A percentile compares a stretch with the other conserved stretches of the same genome.
These are phyloP conservation scores for Protobothrops flavoviridis DNA, from an alignment of 2,113 vertebrate genomes.

Conservation along the genomic window DNA sequence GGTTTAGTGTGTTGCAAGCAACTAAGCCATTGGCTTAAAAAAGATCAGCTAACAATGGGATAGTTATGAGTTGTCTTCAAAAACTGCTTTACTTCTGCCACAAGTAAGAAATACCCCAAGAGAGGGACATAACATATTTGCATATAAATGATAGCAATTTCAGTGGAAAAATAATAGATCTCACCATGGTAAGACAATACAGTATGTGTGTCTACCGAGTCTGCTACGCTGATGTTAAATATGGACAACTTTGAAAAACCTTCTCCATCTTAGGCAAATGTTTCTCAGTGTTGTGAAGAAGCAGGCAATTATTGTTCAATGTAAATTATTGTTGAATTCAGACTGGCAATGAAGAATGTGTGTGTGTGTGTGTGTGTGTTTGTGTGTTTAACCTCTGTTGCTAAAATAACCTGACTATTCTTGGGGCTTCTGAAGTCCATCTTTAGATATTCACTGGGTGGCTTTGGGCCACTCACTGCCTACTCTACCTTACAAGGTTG, in stretches of 20 bases:
- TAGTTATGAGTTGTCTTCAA: not conserved
- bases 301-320: not conserved
- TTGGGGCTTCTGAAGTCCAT: not conserved
- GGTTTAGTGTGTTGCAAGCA: not conserved
- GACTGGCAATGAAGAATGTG: not conserved
- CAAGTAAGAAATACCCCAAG: not conserved
- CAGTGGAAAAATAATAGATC: not conserved
- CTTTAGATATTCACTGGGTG: not conserved
- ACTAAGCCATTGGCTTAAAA: not conserved
- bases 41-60: not conserved
- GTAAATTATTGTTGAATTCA: not conserved
- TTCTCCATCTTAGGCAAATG: not conserved
- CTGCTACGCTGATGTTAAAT: not conserved
- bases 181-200: not conserved
- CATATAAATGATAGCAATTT: not conserved
- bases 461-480: not conserved
- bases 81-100: not conserved
- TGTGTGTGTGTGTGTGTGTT: not conserved
- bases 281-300: not conserved
- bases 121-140: not conserved
- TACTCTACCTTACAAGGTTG: not conserved
- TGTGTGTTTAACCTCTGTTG: not conserved
- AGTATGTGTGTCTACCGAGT: not conserved
- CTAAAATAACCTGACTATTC: not conserved
- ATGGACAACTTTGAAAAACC: not conserved